These are phyloP conservation scores for Zapornia atra DNA, from an alignment of 2,113 vertebrate genomes.

Conservation along the genomic window DNA sequence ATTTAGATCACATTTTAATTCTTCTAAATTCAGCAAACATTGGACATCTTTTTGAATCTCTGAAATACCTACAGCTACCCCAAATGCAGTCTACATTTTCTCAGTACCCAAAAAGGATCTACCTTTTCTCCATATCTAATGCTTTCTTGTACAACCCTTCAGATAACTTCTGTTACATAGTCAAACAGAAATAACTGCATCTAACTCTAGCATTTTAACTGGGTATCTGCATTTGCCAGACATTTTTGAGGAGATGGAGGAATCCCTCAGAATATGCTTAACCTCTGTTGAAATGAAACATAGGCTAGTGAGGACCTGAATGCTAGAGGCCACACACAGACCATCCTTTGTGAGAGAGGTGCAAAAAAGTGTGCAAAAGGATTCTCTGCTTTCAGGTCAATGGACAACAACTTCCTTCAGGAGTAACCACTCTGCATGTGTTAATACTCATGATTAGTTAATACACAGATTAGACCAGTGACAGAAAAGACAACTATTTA, in stretches of 20 bases:
- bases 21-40: not conserved
- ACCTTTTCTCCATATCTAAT: not conserved
- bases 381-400: not conserved
- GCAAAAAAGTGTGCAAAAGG: not conserved
- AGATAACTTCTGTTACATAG: not conserved
- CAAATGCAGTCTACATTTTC: not conserved
- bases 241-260: not conserved
- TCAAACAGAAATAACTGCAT: not conserved
- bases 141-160: not conserved
- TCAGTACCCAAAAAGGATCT: not conserved
- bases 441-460: too few species aligned
- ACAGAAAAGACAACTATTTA: not conserved
- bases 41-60: not conserved
- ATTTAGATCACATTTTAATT: not conserved
- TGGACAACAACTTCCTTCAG: not conserved
- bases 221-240: not conserved
- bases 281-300: not conserved
- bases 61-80: not conserved
- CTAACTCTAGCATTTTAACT: not conserved
- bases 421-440: not conserved
- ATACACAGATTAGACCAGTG: not conserved
- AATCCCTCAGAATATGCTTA: not conserved
- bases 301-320: not conserved
- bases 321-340: not conserved
- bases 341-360: not conserved